Evolutionary conservation across 2,888 invertebrate species (phyloP).

Genomic region (Uloborus plumipes): DNA sequence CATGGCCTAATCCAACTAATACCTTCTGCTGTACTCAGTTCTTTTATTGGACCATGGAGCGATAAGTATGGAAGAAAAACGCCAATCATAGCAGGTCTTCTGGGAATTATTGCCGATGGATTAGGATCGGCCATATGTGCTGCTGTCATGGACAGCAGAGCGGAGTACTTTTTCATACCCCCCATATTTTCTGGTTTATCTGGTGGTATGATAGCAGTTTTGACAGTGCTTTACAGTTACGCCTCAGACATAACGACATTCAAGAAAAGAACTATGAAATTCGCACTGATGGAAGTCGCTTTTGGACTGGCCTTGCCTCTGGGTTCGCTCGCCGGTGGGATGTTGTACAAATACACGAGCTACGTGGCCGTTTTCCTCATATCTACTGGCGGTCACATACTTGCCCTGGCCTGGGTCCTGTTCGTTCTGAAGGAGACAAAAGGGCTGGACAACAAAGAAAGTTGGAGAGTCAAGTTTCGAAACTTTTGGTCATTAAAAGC

Average conservation of each 20-base stretch:
- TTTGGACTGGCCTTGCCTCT: conserved; percentile 80
- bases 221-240: conserved; percentile 54
- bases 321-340: conserved; percentile 37
- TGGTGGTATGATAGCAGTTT: conserved; percentile 45
- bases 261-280: conserved; percentile 51
- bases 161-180: conserved; percentile 31
- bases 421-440: conserved; percentile 51
- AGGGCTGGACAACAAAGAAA: conserved; percentile 31
- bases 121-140: conserved; percentile 37
- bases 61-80: conserved; percentile 65
- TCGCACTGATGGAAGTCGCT: conserved; percentile 61
- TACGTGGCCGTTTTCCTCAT: conserved; percentile 20
- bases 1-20: conserved; percentile 54
- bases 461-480: conserved; percentile 14
- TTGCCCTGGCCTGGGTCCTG: conserved; percentile 28
- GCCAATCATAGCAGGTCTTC: conserved; percentile 35
- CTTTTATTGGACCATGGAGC: conserved; percentile 66
- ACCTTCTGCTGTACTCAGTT: conserved; percentile 45
- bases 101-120: conserved; percentile 42
- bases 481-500: conserved; percentile 25
- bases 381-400: conserved; percentile 20
- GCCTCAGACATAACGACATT: conserved; percentile 48
- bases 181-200: conserved; percentile 38
- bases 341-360: conserved; percentile 8
- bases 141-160: conserved; percentile 16